Percentiles rank a stretch among this genome's conserved stretches.
These are phyloP conservation scores for Liopterus haemorrhoidalis DNA, from an alignment of 2,888 invertebrate species.

Conservation along the genomic window DNA sequence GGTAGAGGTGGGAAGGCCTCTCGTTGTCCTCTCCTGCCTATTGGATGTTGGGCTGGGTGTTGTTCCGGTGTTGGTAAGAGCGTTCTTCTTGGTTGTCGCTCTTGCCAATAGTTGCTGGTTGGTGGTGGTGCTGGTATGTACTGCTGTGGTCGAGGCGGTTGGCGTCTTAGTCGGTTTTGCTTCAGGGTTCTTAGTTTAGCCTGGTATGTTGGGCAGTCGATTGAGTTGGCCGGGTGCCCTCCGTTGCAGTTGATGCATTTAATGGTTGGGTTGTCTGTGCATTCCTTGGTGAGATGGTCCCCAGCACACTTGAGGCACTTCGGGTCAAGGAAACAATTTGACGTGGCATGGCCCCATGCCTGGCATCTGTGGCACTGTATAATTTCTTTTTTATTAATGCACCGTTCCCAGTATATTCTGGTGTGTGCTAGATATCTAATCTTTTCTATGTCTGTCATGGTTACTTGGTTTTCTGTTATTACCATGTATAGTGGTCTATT, in stretches of 20 bases:
- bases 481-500: background rate
- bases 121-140: too few relatives aligned
- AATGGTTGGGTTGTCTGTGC: too few relatives aligned
- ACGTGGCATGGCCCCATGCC: constrained; percentile 31
- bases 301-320: constrained; percentile 30
- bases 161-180: too few relatives aligned
- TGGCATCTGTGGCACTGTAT: too few relatives aligned
- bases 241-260: constrained; percentile 30
- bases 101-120: too few relatives aligned
- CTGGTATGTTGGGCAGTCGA: constrained; percentile 24
- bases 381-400: constrained; percentile 26
- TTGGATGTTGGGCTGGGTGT: too few relatives aligned
- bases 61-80: too few relatives aligned
- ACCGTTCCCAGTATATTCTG: constrained; percentile 26
- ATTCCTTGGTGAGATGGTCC: too few relatives aligned
- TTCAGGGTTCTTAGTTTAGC: constrained; percentile 14
- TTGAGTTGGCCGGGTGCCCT: constrained; percentile 31
- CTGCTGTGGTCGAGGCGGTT: too few relatives aligned
- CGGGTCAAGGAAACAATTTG: constrained; percentile 28
- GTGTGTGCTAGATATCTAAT: too few relatives aligned
- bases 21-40: constrained; percentile 6
- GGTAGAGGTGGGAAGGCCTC: too few relatives aligned
- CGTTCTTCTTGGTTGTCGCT: too few relatives aligned
- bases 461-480: background rate
- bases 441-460: background rate